phyloP scores from a whole-genome alignment of 2,113 vertebrate genomes.

The Sinocyclocheilus maitianheensis region DNA sequence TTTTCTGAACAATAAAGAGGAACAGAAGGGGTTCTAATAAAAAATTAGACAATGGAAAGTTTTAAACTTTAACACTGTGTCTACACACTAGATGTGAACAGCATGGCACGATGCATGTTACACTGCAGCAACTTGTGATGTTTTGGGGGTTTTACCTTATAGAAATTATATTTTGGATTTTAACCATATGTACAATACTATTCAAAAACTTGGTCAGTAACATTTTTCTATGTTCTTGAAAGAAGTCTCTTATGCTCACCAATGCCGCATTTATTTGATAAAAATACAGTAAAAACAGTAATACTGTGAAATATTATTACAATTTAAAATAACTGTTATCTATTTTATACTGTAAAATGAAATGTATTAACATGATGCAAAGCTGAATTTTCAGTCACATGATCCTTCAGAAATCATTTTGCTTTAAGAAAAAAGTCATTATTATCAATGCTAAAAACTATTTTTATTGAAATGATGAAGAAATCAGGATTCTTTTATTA shows the following conservation, averaged over 20 bases:
- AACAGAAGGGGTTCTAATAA: neutral
- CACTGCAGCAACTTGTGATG: neutral
- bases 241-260: neutral
- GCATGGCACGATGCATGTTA: neutral
- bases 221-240: neutral
- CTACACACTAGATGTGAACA: neutral
- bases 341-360: no score
- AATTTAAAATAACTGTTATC: no score
- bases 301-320: no score
- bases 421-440: no score
- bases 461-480: neutral
- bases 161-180: neutral
- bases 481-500: neutral
- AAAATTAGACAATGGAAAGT: conserved; percentile 1
- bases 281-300: neutral
- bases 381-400: no score
- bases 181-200: neutral
- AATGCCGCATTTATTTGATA: neutral
- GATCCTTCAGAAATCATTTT: no score
- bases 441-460: neutral
- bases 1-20: conserved; percentile 37
- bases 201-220: neutral
- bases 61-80: neutral
- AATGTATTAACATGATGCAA: no score
- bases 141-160: neutral